Evolutionary conservation across 2,888 invertebrate species (phyloP).

Genomic region (Stegophylla sp.): DNA sequence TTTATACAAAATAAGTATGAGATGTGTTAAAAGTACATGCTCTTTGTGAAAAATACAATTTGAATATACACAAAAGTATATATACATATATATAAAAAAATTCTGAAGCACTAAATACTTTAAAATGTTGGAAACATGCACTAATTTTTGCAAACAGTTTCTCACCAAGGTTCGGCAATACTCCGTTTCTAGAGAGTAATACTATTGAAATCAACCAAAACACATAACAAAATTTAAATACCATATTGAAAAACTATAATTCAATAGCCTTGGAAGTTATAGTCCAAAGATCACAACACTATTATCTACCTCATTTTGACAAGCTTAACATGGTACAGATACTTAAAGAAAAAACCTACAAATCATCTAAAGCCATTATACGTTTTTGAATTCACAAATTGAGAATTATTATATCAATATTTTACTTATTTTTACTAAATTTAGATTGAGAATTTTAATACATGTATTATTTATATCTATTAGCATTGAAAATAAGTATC

Average conservation of each 20-base stretch:
- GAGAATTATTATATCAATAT: slow-evolving; percentile 6
- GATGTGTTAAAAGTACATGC: slow-evolving; percentile 14
- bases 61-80: neutral
- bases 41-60: neutral
- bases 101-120: slow-evolving; percentile 29
- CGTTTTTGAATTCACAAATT: neutral
- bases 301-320: slow-evolving; percentile 42
- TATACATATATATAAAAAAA: too few species aligned
- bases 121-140: slow-evolving; percentile 44
- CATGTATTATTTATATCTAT: slow-evolving; percentile 25
- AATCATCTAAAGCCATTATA: slow-evolving; percentile 42
- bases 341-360: slow-evolving; percentile 49
- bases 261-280: slow-evolving; percentile 15
- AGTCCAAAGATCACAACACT: slow-evolving; percentile 34
- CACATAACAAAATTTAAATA: slow-evolving; percentile 52
- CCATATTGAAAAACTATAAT: slow-evolving; percentile 46
- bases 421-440: slow-evolving; percentile 10
- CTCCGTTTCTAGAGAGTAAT: slow-evolving; percentile 73
- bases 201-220: slow-evolving; percentile 66
- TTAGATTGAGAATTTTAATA: neutral
- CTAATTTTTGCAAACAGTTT: slow-evolving; percentile 63
- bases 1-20: slow-evolving; percentile 6
- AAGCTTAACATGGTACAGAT: slow-evolving; percentile 34
- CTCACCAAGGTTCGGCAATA: slow-evolving; percentile 73
- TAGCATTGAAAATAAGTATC: slow-evolving; percentile 41